phyloP scores from a whole-genome alignment of 2,888 invertebrate genomes.

The Pyrgus malvae region DNA sequence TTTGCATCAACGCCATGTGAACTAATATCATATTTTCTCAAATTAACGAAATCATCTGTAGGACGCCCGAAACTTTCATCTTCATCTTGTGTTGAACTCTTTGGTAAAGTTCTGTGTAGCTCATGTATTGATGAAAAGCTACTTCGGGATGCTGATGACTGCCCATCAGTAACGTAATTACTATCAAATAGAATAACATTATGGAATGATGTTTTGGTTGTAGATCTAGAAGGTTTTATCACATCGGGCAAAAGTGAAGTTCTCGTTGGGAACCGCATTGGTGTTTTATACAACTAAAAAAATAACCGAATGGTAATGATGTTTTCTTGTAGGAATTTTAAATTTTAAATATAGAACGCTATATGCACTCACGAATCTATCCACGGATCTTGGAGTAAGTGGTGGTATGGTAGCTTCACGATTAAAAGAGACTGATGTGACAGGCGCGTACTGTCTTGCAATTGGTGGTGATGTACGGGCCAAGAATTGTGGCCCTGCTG shows the following conservation, averaged over 20 bases:
- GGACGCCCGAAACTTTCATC: conserved; percentile 4
- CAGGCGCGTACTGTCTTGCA: conserved; percentile 61
- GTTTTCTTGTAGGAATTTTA: not conserved
- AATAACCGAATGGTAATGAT: conserved; percentile 28
- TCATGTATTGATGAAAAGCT: not conserved
- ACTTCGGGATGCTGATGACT: not conserved
- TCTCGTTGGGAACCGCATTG: conserved; percentile 39
- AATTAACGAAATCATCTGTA: conserved; percentile 6
- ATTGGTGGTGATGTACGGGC: conserved; percentile 43
- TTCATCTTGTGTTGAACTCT: not conserved
- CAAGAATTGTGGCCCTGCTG: conserved; percentile 61
- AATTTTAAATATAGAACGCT: not conserved
- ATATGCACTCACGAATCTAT: conserved; percentile 45
- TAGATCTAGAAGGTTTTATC: conserved; percentile 45
- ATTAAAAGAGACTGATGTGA: conserved; percentile 62
- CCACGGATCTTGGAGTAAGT: conserved; percentile 45
- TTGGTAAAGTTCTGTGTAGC: not conserved
- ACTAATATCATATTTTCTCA: conserved; percentile 19
- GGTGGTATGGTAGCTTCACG: conserved; percentile 44
- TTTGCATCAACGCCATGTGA: conserved; percentile 31
- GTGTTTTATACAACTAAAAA: conserved; percentile 33
- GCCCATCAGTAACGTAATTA: conserved; percentile 6
- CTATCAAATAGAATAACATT: not conserved
- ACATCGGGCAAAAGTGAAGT: conserved; percentile 40
- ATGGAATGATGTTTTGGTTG: not conserved